Evolutionary conservation across 2,797 vertebrate genomes (phyloP), one percentile per base, ranked within the genome.

Genomic region (Bradypodion ventrale): DNA sequence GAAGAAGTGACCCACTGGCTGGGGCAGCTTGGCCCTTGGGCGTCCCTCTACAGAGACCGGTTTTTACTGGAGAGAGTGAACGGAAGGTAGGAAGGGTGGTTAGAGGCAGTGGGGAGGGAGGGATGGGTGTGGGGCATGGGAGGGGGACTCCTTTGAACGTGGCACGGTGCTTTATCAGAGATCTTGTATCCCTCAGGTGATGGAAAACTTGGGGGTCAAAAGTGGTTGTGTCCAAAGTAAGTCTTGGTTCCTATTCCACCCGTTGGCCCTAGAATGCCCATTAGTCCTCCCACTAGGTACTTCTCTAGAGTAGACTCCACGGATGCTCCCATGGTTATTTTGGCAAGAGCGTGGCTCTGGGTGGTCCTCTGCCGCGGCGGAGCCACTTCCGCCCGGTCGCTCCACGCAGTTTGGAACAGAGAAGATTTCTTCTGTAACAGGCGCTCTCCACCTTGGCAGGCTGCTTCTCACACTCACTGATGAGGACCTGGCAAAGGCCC

Each of bases 1-100:
- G 96, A 97, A 90, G 98, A 99, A 69, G 98, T 99, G 15, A 90
- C 96, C 59, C 94, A 97, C 74, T 99, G 98, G 98, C 94, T 99
- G 80, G 97, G 97, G 49, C 95, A 97, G 84, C 89, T 99, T 90
- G 98, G 98, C 23, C 97, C 97, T 0, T 99, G 98, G 98, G 94
- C 98, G 7, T 95, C 97, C 73, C 95, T 95, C 80, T 99, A 99
- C 91, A 97, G 91, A 84, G 96, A 97, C 37, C 90, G 93, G 65
- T 98, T 99, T 94, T 94, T 97, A 82, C 93, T 94, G 81, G 97
- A 97, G 87, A 97, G 96, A 40, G 97, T 99, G 65, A 99, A 99
- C 72, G 98, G 98, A 93, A 98, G 98, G 98, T 98, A 96, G 95
- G 69, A 68, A 42, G 42, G 10, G 1, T 1, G 10, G 19, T 5